These are phyloP conservation scores for Aradus depressus DNA, from an alignment of 2,888 invertebrate species.

Conservation along the genomic window DNA sequence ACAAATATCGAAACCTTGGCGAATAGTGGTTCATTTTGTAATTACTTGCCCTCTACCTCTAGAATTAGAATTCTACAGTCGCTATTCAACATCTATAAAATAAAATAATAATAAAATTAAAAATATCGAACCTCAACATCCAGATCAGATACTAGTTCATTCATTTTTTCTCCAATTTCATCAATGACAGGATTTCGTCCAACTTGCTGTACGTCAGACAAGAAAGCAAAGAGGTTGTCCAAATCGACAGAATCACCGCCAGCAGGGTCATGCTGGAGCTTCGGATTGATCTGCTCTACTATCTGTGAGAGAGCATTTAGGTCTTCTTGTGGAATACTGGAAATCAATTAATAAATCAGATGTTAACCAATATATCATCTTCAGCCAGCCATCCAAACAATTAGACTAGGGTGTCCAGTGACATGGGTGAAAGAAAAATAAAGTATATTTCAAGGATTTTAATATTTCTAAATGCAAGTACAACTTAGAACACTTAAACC, in stretches of 20 bases:
- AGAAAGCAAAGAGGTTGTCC: slow-evolving; percentile 80
- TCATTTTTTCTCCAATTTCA: slow-evolving; percentile 76
- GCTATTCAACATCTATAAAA: too few relatives aligned
- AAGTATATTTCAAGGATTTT: background rate
- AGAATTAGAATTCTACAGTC: background rate
- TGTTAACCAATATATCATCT: background rate
- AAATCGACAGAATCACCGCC: slow-evolving; percentile 68
- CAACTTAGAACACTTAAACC: too few relatives aligned
- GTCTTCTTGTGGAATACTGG: slow-evolving; percentile 56
- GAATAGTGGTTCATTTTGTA: too few relatives aligned
- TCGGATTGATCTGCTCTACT: slow-evolving; percentile 57
- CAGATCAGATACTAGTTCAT: slow-evolving; percentile 66
- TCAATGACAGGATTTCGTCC: slow-evolving; percentile 54
- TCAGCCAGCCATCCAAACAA: background rate
- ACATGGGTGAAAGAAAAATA: slow-evolving; percentile 25
- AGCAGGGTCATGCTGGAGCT: slow-evolving; percentile 39
- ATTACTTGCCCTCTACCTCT: too few relatives aligned
- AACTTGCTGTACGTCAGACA: slow-evolving; percentile 61
- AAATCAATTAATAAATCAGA: too few relatives aligned
- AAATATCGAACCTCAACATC: slow-evolving; percentile 69
- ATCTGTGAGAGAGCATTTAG: slow-evolving; percentile 59
- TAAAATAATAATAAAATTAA: too few relatives aligned
- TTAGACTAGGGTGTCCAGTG: slow-evolving; percentile 8
- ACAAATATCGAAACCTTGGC: too few relatives aligned
- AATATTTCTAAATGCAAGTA: too few relatives aligned